Base-by-base conservation (phyloP, 1,140 invertebrate genomes). In the Helicoverpa zea region DNA sequence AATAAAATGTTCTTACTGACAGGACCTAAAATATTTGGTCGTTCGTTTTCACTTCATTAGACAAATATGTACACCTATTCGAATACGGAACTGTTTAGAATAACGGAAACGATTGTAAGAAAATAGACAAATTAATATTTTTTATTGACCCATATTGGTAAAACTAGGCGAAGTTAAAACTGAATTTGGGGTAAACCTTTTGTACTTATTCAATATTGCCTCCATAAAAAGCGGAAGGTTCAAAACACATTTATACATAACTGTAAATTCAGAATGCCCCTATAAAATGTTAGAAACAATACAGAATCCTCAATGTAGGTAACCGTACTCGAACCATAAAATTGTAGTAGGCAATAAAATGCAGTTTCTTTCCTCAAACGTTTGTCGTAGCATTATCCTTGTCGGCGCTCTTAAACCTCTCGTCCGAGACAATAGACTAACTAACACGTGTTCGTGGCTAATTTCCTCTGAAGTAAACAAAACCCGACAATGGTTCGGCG, bases 391-490 rank as follows among this genome's bases (percentile, higher is more conserved):
- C 29, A 47, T 47, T 52, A 70, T 76, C 73, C 43, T 64, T 30
- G 64, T 56, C 83, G 85, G 84, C 83, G 85, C 84, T 83, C 87
- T 66, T 64, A 56, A 85, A 61, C 35, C 61, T 70, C 83, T 84
- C 78, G 51, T 75, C 51, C 63, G 82, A 84, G 58, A 88, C 87
- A 90, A 91, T 89, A 61, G 81, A n/a, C 52, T 54, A 78, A 78
- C 72, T 81, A 85, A 87, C 89, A 91, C 91, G 89, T 89, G 90
- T 89, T 90, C 85, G 84, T 85, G 77, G 81, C 81, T 89, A 89
- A 88, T 89, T 84, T 92, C 89, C 89, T 79, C 16, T 85, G 90
- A 90, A 90, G 54, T 80, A 54, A 66, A 77, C 81, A 88, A 77
- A 64, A 77, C 61, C 35, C 64, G 84, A 91, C 88, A 92, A 90